Evolutionary conservation across 2,113 vertebrate genomes (phyloP).

Genomic region (Aphelocoma coerulescens): DNA sequence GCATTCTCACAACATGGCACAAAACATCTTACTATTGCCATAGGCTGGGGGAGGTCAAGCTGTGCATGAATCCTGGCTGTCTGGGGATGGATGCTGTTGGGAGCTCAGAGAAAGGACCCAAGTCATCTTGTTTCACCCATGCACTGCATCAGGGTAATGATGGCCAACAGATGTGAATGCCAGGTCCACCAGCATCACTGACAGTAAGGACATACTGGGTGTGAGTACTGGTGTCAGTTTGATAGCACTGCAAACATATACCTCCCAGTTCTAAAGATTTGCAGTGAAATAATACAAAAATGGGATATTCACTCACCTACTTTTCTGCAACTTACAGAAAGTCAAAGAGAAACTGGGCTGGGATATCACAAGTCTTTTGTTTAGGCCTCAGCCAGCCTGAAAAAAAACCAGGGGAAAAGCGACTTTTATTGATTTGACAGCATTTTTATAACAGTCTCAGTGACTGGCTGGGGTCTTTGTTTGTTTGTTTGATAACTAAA

Average conservation of each 20-base stretch:
- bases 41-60: not conserved
- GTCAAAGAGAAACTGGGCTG: not conserved
- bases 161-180: not conserved
- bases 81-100: not conserved
- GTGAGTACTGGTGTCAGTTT: not conserved
- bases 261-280: not conserved
- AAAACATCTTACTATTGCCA: not conserved
- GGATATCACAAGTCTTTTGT: not conserved
- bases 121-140: not conserved
- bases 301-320: not conserved
- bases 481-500: not conserved
- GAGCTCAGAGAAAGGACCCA: not conserved
- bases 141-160: not conserved
- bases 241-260: not conserved
- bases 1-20: not conserved
- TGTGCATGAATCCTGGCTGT: not conserved
- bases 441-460: not conserved
- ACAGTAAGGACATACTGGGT: not conserved
- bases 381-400: not conserved
- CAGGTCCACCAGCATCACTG: not conserved
- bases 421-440: not conserved
- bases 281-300: not conserved
- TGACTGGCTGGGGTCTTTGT: not conserved
- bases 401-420: not conserved
- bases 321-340: not conserved